A percentile compares a stretch with the other conserved stretches of the same genome.
Evolutionary conservation across 1,140 invertebrate species (phyloP).

Genomic region (Drosophila funebris): DNA sequence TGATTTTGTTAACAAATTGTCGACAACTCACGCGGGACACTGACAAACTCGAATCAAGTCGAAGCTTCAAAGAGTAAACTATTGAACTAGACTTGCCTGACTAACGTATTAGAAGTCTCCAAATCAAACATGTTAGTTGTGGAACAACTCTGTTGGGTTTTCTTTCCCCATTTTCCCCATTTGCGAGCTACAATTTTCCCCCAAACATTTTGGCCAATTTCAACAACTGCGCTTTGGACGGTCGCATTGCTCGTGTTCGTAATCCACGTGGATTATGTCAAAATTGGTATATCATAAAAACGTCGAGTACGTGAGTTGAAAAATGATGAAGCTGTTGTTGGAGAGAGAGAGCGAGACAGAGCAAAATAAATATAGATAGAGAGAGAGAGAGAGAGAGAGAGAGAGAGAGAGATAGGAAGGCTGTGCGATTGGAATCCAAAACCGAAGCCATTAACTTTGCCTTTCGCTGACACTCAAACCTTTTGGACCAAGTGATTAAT

Average conservation of each 20-base stretch:
- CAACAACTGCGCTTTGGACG: constrained; percentile 26
- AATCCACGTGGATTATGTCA: constrained; percentile 80
- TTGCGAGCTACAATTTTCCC: background rate
- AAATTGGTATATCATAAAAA: constrained; percentile 82
- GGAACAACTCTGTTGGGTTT: background rate
- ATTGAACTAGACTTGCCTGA: background rate
- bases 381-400: background rate
- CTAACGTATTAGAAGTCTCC: constrained; percentile 12
- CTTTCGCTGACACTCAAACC: constrained; percentile 54
- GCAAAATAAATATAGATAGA: background rate
- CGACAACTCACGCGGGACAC: constrained; percentile 13
- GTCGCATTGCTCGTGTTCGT: constrained; percentile 49
- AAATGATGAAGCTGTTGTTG: constrained; percentile 23
- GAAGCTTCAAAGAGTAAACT: background rate
- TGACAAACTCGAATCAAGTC: background rate
- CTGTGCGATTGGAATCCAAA: constrained; percentile 27
- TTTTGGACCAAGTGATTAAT: constrained; percentile 71
- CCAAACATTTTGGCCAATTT: constrained; percentile 46
- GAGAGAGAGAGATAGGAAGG: background rate
- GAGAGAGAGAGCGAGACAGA: background rate
- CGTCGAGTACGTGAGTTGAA: constrained; percentile 73
- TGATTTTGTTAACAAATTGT: constrained; percentile 15
- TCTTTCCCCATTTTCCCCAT: background rate
- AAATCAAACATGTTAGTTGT: constrained; percentile 33
- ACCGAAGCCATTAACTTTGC: constrained; percentile 56